These are phyloP conservation scores for Imbricaverruca yamaguchii DNA, from an alignment of 2,888 invertebrate species.

Conservation along the genomic window DNA sequence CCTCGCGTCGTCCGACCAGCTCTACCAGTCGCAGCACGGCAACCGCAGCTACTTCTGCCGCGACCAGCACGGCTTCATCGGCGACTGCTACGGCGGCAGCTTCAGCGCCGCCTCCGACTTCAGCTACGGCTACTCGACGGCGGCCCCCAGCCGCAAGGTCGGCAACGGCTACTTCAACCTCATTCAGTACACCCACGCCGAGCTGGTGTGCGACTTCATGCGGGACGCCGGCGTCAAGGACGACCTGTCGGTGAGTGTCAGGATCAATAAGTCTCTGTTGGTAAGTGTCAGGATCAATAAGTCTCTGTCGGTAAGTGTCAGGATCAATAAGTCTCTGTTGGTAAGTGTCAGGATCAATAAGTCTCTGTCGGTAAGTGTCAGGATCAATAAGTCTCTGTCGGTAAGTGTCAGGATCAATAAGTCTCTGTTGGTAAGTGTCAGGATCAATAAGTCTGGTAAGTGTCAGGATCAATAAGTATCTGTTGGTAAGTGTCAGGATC, in stretches of 20 bases:
- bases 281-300: too few species aligned
- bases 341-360: too few species aligned
- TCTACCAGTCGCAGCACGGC: background rate
- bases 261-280: too few species aligned
- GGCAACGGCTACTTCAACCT: slow-evolving; percentile 10
- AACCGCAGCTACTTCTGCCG: slow-evolving; percentile 6
- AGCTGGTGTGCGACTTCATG: slow-evolving; percentile 16
- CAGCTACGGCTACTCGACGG: background rate
- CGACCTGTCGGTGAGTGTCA: background rate
- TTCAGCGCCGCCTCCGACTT: background rate
- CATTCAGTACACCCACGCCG: background rate
- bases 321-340: too few species aligned
- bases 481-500: too few species aligned
- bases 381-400: too few species aligned
- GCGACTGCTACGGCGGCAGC: background rate
- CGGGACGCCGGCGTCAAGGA: background rate
- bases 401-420: too few species aligned
- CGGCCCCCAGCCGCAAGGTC: background rate
- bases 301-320: too few species aligned
- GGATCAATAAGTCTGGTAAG: too few species aligned
- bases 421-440: too few species aligned
- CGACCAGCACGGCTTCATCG: background rate
- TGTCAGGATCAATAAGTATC: too few species aligned
- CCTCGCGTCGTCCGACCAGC: background rate
- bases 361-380: too few species aligned